phyloP scores from a whole-genome alignment of 2,113 vertebrate genomes.

The Athene cunicularia region DNA sequence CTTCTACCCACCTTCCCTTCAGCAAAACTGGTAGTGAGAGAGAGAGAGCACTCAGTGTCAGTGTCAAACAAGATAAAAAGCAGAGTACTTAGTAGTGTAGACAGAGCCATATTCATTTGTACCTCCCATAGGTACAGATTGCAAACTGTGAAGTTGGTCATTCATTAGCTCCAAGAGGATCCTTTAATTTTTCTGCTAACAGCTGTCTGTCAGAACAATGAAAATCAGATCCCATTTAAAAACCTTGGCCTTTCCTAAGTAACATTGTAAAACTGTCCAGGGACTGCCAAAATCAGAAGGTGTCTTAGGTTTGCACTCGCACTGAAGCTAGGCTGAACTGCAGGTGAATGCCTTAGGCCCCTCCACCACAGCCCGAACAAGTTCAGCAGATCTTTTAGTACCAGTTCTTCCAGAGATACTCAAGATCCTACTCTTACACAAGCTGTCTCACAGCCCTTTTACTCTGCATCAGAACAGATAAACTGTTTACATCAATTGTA shows the following conservation, averaged over 20 bases:
- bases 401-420: neutral
- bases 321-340: neutral
- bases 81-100: neutral
- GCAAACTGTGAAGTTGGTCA: neutral
- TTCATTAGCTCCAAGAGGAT: neutral
- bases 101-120: neutral
- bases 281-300: neutral
- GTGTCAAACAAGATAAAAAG: neutral
- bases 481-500: neutral
- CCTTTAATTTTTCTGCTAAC: neutral
- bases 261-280: neutral
- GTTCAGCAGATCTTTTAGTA: neutral
- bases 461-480: neutral
- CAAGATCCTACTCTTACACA: neutral
- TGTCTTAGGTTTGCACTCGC: neutral
- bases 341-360: too few relatives aligned
- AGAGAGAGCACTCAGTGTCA: neutral
- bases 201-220: neutral
- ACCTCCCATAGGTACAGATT: neutral
- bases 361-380: neutral
- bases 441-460: neutral
- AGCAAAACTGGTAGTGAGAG: neutral
- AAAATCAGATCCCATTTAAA: neutral
- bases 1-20: neutral
- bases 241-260: neutral